Evolutionary conservation across 1,140 invertebrate genomes (phyloP).

Genomic region (Magallana ariakensis): DNA sequence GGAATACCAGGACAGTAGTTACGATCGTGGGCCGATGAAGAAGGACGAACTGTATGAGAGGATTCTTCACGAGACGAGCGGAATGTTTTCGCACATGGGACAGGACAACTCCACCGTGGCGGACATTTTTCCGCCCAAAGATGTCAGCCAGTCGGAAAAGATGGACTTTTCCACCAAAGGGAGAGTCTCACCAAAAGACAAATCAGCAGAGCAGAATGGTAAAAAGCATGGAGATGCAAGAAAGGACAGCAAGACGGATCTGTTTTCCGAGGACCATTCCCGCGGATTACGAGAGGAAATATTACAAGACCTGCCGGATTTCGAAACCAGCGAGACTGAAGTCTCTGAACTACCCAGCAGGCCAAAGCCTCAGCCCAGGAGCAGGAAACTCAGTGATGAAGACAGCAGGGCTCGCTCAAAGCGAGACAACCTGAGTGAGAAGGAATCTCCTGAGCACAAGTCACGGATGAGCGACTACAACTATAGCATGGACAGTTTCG

Average conservation of each 20-base stretch:
- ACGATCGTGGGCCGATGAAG: constrained; percentile 34
- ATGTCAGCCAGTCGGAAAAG: background rate
- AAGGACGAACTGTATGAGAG: constrained; percentile 70
- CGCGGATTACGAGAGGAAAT: constrained; percentile 43
- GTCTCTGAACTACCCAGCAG: constrained; percentile 29
- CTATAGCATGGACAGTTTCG: constrained; percentile 75
- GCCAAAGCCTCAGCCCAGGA: constrained; percentile 47
- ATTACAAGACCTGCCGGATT: constrained; percentile 17
- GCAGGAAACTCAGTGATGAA: constrained; percentile 41
- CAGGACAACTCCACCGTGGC: constrained; percentile 38
- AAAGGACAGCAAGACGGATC: background rate
- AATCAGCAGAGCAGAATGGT: background rate
- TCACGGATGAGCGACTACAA: constrained; percentile 69
- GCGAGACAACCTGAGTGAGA: constrained; percentile 27
- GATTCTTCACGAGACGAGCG: constrained; percentile 67
- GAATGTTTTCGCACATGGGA: constrained; percentile 61
- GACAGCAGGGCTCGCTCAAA: constrained; percentile 23
- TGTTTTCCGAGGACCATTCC: constrained; percentile 11
- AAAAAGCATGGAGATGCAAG: background rate
- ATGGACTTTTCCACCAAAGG: constrained; percentile 9
- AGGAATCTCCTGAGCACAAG: constrained; percentile 52
- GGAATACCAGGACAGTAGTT: constrained; percentile 43
- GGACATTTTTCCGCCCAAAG: constrained; percentile 24
- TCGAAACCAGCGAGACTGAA: constrained; percentile 44
- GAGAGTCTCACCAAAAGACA: background rate